Evolutionary conservation across 2,113 vertebrate species (phyloP), one percentile per base, ranked within the genome.

Genomic region (Pteronura brasiliensis): DNA sequence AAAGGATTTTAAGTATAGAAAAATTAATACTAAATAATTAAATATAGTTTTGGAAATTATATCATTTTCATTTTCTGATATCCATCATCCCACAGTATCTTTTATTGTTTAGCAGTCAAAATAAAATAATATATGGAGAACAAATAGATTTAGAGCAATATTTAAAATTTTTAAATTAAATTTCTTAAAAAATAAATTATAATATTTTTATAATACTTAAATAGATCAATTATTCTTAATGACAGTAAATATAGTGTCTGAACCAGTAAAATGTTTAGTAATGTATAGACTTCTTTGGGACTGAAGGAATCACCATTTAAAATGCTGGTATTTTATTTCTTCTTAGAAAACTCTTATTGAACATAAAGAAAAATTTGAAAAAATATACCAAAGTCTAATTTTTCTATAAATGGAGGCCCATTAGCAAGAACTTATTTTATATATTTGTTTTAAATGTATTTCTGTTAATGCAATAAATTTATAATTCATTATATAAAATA

Each of bases 241-340:
- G 31, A 93, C 85, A 94, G 69, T 90, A 94, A 92, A 49, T 88
- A 67, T 3, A 92, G n/a, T 36, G 34, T 34, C 52, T 72, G 89
- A 97, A 95, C n/a, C 18, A 36, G 92, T 71, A 67, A 97, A 96
- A 95, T 79, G 39, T 83, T 96, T 96, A 67, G 57, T 57, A 96
- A 76, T 86, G 8, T 80, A 71, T 31, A 93, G 92, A 82, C 31
- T 84, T 97, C 82, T 72, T 91, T 31, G 92, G 39, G 31, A 79
- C 57, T 96, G 63, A 83, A 91, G 49, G 79, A 87, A 92, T 88
- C 81, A 76, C 95, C 72, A 93, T 69, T 88, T 93, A 92, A 92
- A 97, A 94, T 83, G 29, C 49, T 84, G 81, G 88, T 97, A 39
- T 76, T 72, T n/a, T 59, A 87, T 87, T 85, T 91, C 29, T 65